phyloP scores from a whole-genome alignment of 2,113 vertebrate genomes.

The Picathartes gymnocephalus region DNA sequence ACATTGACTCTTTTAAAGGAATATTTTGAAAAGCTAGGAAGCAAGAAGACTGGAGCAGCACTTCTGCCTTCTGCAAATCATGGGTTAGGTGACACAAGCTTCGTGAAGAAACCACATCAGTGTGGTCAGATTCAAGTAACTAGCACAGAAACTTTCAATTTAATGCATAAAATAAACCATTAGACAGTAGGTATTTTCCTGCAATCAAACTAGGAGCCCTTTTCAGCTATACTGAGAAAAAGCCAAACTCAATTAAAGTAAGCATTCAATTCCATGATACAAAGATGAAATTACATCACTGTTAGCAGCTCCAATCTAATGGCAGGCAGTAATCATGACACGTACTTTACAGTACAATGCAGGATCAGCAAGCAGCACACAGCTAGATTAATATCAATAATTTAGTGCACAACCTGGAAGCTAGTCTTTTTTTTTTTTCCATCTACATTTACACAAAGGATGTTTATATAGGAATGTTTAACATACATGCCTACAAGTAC shows the following conservation, averaged over 20 bases:
- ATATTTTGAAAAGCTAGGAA: background rate
- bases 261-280: background rate
- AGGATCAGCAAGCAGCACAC: constrained; percentile 31
- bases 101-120: background rate
- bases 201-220: background rate
- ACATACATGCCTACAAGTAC: background rate
- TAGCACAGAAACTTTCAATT: background rate
- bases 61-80: background rate
- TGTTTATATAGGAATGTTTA: background rate
- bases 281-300: constrained; percentile 57
- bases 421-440: background rate
- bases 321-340: constrained; percentile 5
- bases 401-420: constrained; percentile 20
- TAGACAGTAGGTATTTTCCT: background rate
- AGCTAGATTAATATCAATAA: constrained; percentile 41
- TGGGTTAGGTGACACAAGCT: background rate
- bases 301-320: background rate
- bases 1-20: background rate
- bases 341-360: background rate
- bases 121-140: background rate
- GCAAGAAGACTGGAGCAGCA: background rate
- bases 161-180: background rate
- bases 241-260: constrained; percentile 17
- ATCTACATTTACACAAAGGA: background rate
- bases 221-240: background rate